phyloP scores from a whole-genome alignment of 2,797 vertebrate species.

The Tangara arthus region DNA sequence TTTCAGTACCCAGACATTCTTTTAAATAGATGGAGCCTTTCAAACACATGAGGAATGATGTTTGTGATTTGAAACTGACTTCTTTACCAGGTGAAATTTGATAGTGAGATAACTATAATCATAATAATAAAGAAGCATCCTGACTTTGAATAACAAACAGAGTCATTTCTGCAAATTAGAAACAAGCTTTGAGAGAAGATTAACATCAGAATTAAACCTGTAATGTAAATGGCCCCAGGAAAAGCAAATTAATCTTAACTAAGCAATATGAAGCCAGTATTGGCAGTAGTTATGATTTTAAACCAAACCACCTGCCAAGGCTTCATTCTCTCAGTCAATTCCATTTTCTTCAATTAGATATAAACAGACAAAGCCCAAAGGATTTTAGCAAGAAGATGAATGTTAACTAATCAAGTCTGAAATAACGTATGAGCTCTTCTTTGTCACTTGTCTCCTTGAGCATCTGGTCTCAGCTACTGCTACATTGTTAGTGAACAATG shows the following conservation, averaged over 20 bases:
- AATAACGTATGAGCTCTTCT: neutral
- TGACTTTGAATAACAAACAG: neutral
- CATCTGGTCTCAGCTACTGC: constrained; percentile 6
- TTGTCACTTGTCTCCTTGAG: neutral
- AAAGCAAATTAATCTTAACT: neutral
- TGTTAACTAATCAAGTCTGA: constrained; percentile 2
- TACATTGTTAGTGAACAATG: neutral
- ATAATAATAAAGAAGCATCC: neutral
- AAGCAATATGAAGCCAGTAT: neutral
- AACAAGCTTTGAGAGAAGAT: neutral
- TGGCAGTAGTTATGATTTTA: constrained; percentile 1
- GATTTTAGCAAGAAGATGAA: constrained; percentile 17
- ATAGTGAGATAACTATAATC: neutral
- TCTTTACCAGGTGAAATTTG: neutral
- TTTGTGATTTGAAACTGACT: neutral
- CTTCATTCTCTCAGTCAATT: neutral
- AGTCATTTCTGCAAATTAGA: neutral
- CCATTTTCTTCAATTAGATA: constrained; percentile 10
- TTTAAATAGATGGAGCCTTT: neutral
- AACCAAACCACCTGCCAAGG: neutral
- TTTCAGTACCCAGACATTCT: neutral
- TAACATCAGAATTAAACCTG: neutral
- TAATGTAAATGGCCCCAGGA: neutral
- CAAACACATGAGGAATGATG: neutral
- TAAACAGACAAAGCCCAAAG: constrained; percentile 7